These are phyloP conservation scores for Drosophila nigrodunni DNA, from an alignment of 1,140 invertebrate genomes.

Conservation along the genomic window DNA sequence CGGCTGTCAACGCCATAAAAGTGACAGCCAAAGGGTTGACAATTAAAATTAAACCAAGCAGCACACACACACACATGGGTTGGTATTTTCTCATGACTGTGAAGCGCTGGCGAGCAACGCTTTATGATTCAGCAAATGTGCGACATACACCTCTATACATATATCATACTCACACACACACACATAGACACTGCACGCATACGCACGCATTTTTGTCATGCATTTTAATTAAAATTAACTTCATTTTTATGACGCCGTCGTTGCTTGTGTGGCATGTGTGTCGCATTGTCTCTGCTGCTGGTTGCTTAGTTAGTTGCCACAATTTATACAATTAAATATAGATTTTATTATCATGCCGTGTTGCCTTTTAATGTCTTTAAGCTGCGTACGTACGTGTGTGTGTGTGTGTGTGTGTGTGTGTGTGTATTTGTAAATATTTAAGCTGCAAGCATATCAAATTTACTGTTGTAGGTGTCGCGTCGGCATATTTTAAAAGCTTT, in stretches of 20 bases:
- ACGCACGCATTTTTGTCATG: constrained; percentile 68
- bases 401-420: constrained; percentile 18
- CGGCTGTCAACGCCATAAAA: constrained; percentile 52
- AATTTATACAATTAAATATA: constrained; percentile 83
- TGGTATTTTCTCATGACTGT: constrained; percentile 2
- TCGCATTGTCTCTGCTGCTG: constrained; percentile 41
- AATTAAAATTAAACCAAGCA: constrained; percentile 73
- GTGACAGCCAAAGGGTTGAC: constrained; percentile 68
- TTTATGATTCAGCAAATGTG: constrained; percentile 70
- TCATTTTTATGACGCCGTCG: constrained; percentile 76
- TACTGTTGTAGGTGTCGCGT: constrained; percentile 82
- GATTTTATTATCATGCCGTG: constrained; percentile 76
- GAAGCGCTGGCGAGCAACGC: constrained; percentile 24
- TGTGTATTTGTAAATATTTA: constrained; percentile 74
- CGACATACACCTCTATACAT: background rate
- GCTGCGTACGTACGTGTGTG: constrained; percentile 23
- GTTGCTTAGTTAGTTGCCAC: constrained; percentile 60
- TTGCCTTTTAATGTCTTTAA: constrained; percentile 54
- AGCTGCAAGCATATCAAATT: constrained; percentile 78
- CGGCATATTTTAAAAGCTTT: constrained; percentile 84
- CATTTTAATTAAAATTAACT: constrained; percentile 84
- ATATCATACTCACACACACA: background rate
- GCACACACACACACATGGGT: constrained; percentile 10
- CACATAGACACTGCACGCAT: constrained; percentile 23
- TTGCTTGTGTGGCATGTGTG: constrained; percentile 43